A percentile compares a stretch with the other conserved stretches of the same genome.
Conservation (phyloP, 30 jellyfish, hydroid and myxozoan species). For the Turritopsis dohrnii region DNA sequence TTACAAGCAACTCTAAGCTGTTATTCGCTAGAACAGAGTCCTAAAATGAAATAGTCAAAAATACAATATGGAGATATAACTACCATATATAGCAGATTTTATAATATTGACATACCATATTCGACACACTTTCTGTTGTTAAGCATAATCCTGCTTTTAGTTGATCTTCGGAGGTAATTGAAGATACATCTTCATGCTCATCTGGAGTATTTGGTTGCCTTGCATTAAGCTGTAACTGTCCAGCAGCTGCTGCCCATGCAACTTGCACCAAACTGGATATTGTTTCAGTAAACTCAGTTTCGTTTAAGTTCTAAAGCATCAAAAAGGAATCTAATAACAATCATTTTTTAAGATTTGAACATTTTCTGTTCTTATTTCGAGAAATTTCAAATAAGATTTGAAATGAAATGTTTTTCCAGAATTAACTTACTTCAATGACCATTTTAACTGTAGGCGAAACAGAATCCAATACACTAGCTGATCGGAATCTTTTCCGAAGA, state of each 20-base stretch:
- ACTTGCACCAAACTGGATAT: conserved; percentile 79
- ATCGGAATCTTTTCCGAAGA: conserved; percentile 74
- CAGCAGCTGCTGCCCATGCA: conserved; percentile 99
- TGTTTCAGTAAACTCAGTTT: conserved; percentile 82
- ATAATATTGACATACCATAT: conserved; percentile 34
- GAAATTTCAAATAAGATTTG: background rate
- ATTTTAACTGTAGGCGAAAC: conserved; percentile 81
- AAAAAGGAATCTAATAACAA: background rate
- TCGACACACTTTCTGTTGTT: conserved; percentile 25
- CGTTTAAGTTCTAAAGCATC: conserved; percentile 63
- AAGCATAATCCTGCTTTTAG: conserved; percentile 43
- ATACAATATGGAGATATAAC: background rate
- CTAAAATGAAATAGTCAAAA: conserved; percentile 30
- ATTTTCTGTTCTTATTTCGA: no score
- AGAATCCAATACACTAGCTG: conserved; percentile 83
- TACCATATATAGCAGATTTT: background rate
- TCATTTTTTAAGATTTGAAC: no score
- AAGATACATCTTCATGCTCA: background rate
- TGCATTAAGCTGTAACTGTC: conserved; percentile 78
- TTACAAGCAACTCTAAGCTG: conserved; percentile 79
- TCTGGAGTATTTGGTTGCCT: conserved; percentile 13
- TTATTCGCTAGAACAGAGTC: conserved; percentile 64
- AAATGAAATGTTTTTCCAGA: background rate
- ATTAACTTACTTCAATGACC: conserved; percentile 73
- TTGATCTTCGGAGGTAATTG: background rate